Evolutionary conservation across 2,113 vertebrate genomes (phyloP).

Genomic region (Pygathrix nemaeus): DNA sequence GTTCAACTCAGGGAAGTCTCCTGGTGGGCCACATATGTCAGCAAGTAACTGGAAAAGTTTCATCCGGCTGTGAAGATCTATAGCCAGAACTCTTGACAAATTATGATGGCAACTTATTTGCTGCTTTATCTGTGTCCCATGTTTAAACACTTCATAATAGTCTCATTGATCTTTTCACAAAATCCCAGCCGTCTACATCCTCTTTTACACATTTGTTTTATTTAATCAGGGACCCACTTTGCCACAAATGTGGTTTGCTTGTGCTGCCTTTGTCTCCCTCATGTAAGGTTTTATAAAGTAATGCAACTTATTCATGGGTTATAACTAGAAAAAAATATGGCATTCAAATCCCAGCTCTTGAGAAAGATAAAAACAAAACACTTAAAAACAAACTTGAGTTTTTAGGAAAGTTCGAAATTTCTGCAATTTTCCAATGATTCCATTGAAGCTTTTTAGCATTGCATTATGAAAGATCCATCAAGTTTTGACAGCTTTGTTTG

Average conservation of each 20-base stretch:
- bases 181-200: background rate
- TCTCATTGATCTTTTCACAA: background rate
- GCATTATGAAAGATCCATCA: background rate
- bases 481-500: slow-evolving; percentile 43
- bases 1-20: background rate
- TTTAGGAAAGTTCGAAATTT: background rate
- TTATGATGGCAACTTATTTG: background rate
- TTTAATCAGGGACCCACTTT: background rate
- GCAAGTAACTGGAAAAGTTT: background rate
- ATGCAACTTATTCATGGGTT: slow-evolving; percentile 11
- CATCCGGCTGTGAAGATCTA: background rate
- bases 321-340: background rate
- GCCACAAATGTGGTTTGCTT: background rate
- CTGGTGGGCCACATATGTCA: background rate
- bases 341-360: background rate
- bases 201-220: background rate
- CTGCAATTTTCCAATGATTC: slow-evolving; percentile 16
- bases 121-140: background rate
- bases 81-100: background rate
- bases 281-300: slow-evolving; percentile 19
- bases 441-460: background rate
- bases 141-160: background rate
- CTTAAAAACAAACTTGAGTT: background rate
- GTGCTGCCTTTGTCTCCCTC: background rate
- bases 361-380: slow-evolving; percentile 10